phyloP scores from a whole-genome alignment of 2,797 vertebrate species.

The Melanotaenia nigrans region DNA sequence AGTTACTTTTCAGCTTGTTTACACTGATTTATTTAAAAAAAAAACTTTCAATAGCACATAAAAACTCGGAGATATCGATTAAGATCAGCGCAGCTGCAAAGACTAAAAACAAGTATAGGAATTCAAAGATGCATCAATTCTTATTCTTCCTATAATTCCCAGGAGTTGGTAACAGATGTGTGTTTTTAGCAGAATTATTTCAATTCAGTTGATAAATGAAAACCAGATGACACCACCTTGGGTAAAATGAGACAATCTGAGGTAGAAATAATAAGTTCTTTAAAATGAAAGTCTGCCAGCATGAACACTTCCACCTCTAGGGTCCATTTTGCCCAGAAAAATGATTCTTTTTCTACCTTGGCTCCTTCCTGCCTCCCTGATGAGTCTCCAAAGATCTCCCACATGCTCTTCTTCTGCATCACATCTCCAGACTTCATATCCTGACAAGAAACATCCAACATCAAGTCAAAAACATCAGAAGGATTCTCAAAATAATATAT shows the following conservation, averaged over 20 bases:
- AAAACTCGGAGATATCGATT: neutral
- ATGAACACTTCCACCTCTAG: neutral
- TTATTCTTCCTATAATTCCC: too few relatives aligned
- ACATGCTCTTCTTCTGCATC: slow-evolving; percentile 92
- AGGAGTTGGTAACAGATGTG: too few relatives aligned
- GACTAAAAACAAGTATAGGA: neutral
- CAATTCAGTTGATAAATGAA: too few relatives aligned
- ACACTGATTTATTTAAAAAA: neutral
- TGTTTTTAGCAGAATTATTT: too few relatives aligned
- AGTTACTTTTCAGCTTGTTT: neutral
- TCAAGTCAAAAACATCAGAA: neutral
- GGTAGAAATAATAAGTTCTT: neutral
- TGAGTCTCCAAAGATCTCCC: slow-evolving; percentile 87
- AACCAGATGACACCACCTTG: too few relatives aligned
- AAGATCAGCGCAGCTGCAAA: neutral
- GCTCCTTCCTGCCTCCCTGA: slow-evolving; percentile 31
- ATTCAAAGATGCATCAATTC: neutral
- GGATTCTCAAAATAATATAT: too few relatives aligned
- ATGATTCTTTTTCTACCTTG: slow-evolving; percentile 54
- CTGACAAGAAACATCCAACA: slow-evolving; percentile 67
- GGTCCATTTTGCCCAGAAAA: neutral
- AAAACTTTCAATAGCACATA: neutral
- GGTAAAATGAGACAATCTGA: neutral
- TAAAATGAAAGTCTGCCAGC: neutral
- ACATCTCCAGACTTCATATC: slow-evolving; percentile 93